Base-by-base conservation (phyloP, 2,888 invertebrate genomes). In the Leptinotarsa peninsularis region DNA sequence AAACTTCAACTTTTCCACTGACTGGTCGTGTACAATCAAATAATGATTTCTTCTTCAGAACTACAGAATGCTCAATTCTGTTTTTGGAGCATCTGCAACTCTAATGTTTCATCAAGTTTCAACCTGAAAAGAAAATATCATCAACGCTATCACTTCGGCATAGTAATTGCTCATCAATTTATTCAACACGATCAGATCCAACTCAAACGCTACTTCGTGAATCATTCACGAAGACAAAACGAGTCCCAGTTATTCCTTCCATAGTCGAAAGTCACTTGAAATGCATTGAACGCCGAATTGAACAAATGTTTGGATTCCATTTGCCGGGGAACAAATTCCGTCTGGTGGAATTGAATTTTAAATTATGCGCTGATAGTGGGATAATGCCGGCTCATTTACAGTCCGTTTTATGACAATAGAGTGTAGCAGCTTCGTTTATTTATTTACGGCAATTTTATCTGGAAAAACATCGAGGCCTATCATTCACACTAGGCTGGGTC, bases 261-360 rank as follows among this genome's bases (percentile, higher is more conserved):
- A 33, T 63, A 33, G 27, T 63, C 23, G 17, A 63, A 69, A 69
- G 69, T 69, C 69, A 72, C 72, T 81, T 76, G 76, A 80, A 81
- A 81, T 79, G 80, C 82, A 82, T 80, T 78, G 80, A 70, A 78
- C 75, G 79, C 60, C 67, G 78, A 74, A 68, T 73, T 78, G 80
- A 75, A 78, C 77, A 81, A 83, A 83, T 82, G 79, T 83, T 83
- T 82, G 81, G 67, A 75, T 83, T 83, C 78, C 78, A 82, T 82
- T 82, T 82, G 76, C 74, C 74, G 68, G 77, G 79, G 75, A 81
- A 77, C 77, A 79, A 56, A 69, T 79, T 79, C 72, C 70, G 75
- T 77, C 66, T 50, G 66, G 18, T 27, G 79, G 77, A 82, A 83
- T 81, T 80, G 82, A 81, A 83, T 82, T 82, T 80, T 79, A 81